A percentile compares a stretch with the other conserved stretches of the same genome.
Conservation (phyloP, 2,113 vertebrate genomes). For the Ochotona curzoniae region DNA sequence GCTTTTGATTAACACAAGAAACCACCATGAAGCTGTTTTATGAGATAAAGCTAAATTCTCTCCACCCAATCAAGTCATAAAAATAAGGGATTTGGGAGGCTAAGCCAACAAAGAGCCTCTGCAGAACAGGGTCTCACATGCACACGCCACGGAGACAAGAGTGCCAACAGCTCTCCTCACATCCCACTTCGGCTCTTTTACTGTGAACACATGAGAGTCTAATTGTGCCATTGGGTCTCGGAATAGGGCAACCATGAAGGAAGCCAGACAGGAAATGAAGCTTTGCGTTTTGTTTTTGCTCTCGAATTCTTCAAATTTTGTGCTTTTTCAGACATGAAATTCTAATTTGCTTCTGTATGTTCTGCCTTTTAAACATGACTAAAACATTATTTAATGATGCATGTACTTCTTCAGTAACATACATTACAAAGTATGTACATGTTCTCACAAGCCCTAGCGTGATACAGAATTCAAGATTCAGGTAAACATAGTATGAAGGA, state of each 20-base stretch:
- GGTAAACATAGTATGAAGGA: conserved; percentile 13
- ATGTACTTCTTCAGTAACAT: not conserved
- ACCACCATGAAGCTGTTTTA: not conserved
- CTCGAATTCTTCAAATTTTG: conserved; percentile 9
- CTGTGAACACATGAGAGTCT: not conserved
- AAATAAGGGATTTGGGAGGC: not conserved
- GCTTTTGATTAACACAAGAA: conserved; percentile 16
- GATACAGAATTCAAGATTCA: conserved; percentile 25
- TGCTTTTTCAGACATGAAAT: conserved; percentile 38
- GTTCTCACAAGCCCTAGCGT: not conserved
- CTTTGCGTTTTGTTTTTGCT: not conserved
- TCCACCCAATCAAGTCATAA: not conserved
- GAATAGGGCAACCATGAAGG: not conserved
- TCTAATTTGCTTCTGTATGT: conserved; percentile 13
- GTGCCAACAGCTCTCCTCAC: not conserved
- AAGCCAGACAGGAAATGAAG: not conserved
- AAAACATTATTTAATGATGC: not conserved
- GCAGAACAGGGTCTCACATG: not conserved
- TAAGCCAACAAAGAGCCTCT: not conserved
- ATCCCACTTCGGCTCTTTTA: not conserved
- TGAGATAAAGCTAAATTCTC: not conserved
- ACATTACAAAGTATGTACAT: not conserved
- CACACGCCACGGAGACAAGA: not conserved
- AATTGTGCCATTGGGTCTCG: not conserved
- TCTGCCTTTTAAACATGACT: not conserved